Conservation (phyloP, 2,113 vertebrate species). For the Pteropus alecto region DNA sequence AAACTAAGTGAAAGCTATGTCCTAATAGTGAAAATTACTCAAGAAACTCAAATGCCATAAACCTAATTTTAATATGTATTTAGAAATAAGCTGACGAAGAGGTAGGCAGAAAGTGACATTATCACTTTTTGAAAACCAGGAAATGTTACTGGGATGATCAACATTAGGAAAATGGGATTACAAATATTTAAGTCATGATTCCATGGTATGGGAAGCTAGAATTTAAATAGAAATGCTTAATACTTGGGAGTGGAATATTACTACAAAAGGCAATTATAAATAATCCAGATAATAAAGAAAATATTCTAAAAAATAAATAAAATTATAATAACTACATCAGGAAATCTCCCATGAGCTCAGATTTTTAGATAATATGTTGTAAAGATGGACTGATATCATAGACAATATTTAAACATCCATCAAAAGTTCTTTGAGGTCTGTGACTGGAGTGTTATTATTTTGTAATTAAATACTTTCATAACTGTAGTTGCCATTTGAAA, state of each 20-base stretch:
- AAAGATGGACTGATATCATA: constrained; percentile 22
- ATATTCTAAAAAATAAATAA: background rate
- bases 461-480: background rate
- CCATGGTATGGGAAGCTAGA: background rate
- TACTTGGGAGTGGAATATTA: background rate
- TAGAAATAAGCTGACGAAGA: background rate
- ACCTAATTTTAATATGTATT: background rate
- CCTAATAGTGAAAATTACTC: background rate
- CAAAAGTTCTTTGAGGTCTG: background rate
- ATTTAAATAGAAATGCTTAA: background rate
- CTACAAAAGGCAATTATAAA: background rate
- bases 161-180: background rate
- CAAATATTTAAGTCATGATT: background rate
- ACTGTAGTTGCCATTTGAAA: constrained; percentile 20
- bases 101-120: background rate
- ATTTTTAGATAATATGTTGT: background rate
- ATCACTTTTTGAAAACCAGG: background rate
- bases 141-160: background rate
- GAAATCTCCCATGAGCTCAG: constrained; percentile 1
- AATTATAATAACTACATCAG: background rate
- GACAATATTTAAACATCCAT: background rate
- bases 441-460: background rate
- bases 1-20: background rate
- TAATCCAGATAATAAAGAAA: background rate
- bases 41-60: background rate